These are phyloP conservation scores for Hermodice carunculata DNA, from an alignment of 2,888 invertebrate species.

Conservation along the genomic window DNA sequence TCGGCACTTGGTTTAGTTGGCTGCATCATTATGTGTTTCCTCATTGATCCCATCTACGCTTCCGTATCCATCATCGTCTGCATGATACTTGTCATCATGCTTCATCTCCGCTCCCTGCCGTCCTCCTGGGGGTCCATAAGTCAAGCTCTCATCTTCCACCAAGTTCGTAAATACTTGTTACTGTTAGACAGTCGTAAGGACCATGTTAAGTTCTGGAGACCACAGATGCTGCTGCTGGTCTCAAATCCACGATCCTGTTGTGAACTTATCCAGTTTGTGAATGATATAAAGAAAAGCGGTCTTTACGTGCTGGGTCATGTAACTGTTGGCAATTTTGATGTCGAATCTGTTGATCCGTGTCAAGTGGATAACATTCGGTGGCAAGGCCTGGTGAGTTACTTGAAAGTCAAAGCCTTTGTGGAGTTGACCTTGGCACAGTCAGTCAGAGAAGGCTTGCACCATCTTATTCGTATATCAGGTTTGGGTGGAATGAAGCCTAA, in stretches of 20 bases:
- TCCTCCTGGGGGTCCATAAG: slow-evolving; percentile 97
- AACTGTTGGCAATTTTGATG: slow-evolving; percentile 73
- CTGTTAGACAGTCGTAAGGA: slow-evolving; percentile 96
- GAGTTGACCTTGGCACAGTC: slow-evolving; percentile 90
- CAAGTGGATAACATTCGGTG: slow-evolving; percentile 87
- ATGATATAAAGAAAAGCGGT: slow-evolving; percentile 94
- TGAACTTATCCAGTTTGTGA: slow-evolving; percentile 95
- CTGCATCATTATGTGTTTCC: slow-evolving; percentile 92
- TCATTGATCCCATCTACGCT: slow-evolving; percentile 92
- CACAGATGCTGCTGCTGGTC: slow-evolving; percentile 94
- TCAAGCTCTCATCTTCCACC: slow-evolving; percentile 99
- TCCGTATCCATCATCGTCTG: slow-evolving; percentile 89
- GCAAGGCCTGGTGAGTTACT: slow-evolving; percentile 93
- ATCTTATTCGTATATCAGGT: slow-evolving; percentile 90
- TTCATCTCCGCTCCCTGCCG: slow-evolving; percentile 87
- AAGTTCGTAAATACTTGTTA: slow-evolving; percentile 95
- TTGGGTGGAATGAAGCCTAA: slow-evolving; percentile 99
- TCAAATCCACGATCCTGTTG: slow-evolving; percentile 91
- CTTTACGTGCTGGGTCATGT: slow-evolving; percentile 91
- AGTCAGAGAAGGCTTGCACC: slow-evolving; percentile 91
- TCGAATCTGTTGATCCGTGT: slow-evolving; percentile 77
- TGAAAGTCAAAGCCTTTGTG: slow-evolving; percentile 92
- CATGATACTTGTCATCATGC: slow-evolving; percentile 86
- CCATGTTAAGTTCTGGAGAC: slow-evolving; percentile 99
- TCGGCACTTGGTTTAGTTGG: slow-evolving; percentile 88